These are phyloP conservation scores for Myrmophylax atrothorax DNA, from an alignment of 2,113 vertebrate species.

Conservation along the genomic window DNA sequence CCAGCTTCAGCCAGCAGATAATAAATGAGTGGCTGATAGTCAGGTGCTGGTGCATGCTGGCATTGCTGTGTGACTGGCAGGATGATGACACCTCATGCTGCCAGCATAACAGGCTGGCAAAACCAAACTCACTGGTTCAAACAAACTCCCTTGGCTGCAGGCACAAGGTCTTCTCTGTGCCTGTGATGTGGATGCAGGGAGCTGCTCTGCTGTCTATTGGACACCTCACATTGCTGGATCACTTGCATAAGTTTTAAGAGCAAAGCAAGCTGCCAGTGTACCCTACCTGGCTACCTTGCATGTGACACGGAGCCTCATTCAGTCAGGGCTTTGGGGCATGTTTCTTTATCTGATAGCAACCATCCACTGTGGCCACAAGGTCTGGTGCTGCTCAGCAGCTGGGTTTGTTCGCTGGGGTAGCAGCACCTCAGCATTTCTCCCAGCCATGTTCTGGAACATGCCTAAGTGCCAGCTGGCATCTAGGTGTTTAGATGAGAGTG, in stretches of 20 bases:
- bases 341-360: background rate
- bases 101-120: background rate
- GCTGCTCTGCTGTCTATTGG: rapidly evolving
- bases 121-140: background rate
- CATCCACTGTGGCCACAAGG: rapidly evolving
- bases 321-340: background rate
- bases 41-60: background rate
- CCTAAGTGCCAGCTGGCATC: background rate
- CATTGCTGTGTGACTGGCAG: background rate
- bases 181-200: background rate
- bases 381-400: background rate
- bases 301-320: background rate
- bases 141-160: background rate
- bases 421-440: background rate
- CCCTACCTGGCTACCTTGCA: rapidly evolving
- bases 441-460: background rate
- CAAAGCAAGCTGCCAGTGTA: background rate
- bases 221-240: background rate
- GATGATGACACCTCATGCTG: background rate
- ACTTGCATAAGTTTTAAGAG: background rate
- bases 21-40: background rate
- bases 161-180: background rate
- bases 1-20: background rate
- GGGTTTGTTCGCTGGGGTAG: rapidly evolving
- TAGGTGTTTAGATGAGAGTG: background rate